phyloP scores from a whole-genome alignment of 2,797 vertebrate genomes.

The Darevskia nairensis region DNA sequence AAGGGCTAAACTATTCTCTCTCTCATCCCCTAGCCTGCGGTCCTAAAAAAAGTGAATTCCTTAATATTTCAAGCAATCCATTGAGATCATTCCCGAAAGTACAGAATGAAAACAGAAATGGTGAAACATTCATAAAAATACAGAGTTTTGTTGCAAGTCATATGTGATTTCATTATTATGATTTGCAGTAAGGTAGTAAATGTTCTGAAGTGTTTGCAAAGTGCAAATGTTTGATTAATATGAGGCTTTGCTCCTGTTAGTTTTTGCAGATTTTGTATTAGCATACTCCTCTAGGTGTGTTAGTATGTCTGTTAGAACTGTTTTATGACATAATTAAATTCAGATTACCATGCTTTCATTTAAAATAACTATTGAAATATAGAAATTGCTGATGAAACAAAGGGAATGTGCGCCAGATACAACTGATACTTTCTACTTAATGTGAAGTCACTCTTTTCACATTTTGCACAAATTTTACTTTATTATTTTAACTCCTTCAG shows the following conservation, averaged over 20 bases:
- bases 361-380: constrained; percentile 11
- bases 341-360: constrained; percentile 14
- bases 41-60: neutral
- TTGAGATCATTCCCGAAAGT: neutral
- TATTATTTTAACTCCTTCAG: constrained; percentile 33
- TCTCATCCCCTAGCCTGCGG: neutral
- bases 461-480: neutral
- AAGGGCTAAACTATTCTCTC: too few relatives aligned
- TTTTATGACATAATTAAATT: constrained; percentile 16
- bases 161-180: constrained; percentile 6
- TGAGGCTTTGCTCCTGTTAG: constrained; percentile 19
- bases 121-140: neutral
- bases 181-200: neutral
- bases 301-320: constrained; percentile 5
- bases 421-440: constrained; percentile 10
- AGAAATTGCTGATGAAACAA: neutral
- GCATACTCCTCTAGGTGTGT: neutral
- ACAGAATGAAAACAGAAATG: neutral
- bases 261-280: constrained; percentile 25
- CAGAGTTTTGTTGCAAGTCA: constrained; percentile 14
- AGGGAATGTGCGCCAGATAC: neutral
- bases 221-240: constrained; percentile 32
- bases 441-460: neutral
- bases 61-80: constrained; percentile 1
- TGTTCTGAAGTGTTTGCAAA: constrained; percentile 14